These are phyloP conservation scores for Melanaphis sacchari DNA, from an alignment of 1,140 invertebrate genomes.

Conservation along the genomic window DNA sequence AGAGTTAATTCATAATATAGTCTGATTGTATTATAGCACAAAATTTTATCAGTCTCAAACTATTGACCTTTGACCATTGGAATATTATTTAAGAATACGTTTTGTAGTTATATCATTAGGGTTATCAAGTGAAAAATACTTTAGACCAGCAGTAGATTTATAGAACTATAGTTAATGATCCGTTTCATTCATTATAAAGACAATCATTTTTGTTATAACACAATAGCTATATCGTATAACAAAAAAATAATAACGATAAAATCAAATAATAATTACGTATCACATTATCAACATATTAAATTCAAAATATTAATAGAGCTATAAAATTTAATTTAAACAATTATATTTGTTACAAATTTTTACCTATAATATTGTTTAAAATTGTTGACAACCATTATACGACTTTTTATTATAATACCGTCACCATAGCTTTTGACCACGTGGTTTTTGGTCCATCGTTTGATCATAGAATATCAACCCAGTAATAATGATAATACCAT, in stretches of 20 bases:
- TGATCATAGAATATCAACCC: not conserved
- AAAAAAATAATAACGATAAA: not conserved
- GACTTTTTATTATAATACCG: not conserved
- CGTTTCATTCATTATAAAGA: not conserved
- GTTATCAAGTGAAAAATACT: not conserved
- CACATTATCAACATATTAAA: not conserved
- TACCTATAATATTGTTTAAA: not conserved
- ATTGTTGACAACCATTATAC: fast-evolving
- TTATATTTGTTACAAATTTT: not conserved
- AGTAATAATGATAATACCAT: not conserved
- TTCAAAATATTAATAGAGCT: not conserved
- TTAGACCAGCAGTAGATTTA: not conserved
- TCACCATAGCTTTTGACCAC: not conserved
- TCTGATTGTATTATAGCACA: not conserved
- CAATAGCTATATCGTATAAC: not conserved
- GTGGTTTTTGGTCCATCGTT: not conserved
- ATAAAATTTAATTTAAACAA: too few species aligned
- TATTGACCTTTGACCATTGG: not conserved
- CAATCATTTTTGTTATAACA: not conserved
- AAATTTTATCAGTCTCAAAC: not conserved
- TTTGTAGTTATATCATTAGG: not conserved
- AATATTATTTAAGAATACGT: not conserved
- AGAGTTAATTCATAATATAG: not conserved
- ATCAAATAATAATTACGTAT: not conserved
- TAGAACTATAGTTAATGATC: not conserved